Evolutionary conservation across 2,888 invertebrate genomes (phyloP), one percentile per base, ranked within the genome.

Genomic region (Meteorus colon): DNA sequence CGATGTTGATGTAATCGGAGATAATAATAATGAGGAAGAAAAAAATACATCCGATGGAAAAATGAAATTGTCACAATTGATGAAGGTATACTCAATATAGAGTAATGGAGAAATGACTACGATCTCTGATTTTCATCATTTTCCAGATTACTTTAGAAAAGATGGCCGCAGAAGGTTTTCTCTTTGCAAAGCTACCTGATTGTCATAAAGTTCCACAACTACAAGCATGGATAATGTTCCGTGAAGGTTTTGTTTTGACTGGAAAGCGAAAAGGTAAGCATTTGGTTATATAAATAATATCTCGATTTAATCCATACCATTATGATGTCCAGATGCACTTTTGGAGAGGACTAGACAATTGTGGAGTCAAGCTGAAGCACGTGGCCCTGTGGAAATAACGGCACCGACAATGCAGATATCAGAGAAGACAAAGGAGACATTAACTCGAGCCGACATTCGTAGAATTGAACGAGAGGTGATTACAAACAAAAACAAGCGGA

Each of bases 171-270:
- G 84, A 88, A 80, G 87, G 86, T 51, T 88, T 84, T 67, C 14
- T 85, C 14, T 86, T 88, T 34, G 84, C 88, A 3, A 87, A 85
- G 68, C 77, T 89, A 70, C 88, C 88, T 1, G 80, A 82, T 48
- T 86, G 85, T 72, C 75, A 85, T 73, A 78, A 80, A 60, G 82
- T 89, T 78, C 89, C 89, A 1, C 86, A 88, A 73, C 73, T 89
- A 29, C 80, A 78, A 73, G 82, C 82, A 8, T 89, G 88, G 89
- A 80, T 88, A 14, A 83, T 85, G 78, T 85, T 85, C 55, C 83
- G 89, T 73, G 80, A 84, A 71, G 88, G 88, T 69, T 69, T 85
- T 19, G 70, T 77, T n/a, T 41, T 78, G 6, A 24, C 74, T 34
- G 24, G 67, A 14, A 78, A 79, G 66, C 70, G 73, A 66, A 77